phyloP scores from a whole-genome alignment of 2,888 invertebrate genomes.

The Mythimna lalbum region DNA sequence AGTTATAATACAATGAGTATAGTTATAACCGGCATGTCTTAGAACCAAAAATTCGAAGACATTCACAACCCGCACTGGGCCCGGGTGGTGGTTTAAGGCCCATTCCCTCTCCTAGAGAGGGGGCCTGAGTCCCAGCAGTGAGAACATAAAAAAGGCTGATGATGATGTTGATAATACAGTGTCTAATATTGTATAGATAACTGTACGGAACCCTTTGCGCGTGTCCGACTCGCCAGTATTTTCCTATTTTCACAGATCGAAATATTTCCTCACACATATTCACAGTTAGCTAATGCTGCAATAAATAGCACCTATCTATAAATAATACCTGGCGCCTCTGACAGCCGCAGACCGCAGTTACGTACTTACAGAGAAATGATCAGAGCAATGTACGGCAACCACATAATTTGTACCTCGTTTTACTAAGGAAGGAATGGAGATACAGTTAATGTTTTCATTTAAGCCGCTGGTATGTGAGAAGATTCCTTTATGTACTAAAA shows the following conservation, averaged over 20 bases:
- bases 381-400: constrained; percentile 10
- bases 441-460: constrained; percentile 23
- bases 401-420: constrained; percentile 33
- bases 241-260: not conserved
- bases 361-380: constrained; percentile 39
- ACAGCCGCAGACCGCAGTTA: constrained; percentile 39
- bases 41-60: too few relatives aligned
- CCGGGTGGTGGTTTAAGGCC: too few relatives aligned
- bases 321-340: constrained; percentile 5
- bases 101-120: too few relatives aligned
- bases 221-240: not conserved
- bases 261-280: constrained; percentile 10
- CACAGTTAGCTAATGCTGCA: constrained; percentile 12
- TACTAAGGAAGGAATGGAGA: constrained; percentile 11
- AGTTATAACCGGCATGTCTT: too few relatives aligned
- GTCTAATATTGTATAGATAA: too few relatives aligned
- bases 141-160: too few relatives aligned
- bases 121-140: too few relatives aligned
- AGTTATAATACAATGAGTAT: too few relatives aligned
- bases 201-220: not conserved
- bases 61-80: too few relatives aligned
- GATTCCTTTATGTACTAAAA: not conserved
- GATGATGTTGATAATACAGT: too few relatives aligned
- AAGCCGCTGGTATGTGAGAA: not conserved
- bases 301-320: constrained; percentile 22